Evolutionary conservation across 2,888 invertebrate genomes (phyloP).

Genomic region (Lutraria lutraria): DNA sequence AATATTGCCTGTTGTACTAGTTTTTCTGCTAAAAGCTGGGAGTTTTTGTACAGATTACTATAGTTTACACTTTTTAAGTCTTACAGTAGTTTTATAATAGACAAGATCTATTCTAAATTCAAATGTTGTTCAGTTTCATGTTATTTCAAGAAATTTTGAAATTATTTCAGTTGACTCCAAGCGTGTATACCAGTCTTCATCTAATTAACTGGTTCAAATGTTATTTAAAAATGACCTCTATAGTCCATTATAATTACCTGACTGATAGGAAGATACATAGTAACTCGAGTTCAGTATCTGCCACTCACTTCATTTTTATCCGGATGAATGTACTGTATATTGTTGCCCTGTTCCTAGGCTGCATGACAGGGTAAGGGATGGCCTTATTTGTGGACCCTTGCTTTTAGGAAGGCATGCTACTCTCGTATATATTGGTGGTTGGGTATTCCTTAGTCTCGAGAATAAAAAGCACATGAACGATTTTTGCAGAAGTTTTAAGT

Average conservation of each 20-base stretch:
- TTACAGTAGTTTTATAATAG: no score
- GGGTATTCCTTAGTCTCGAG: conserved; percentile 17
- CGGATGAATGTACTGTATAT: conserved; percentile 41
- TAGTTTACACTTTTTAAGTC: no score
- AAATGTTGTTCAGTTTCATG: no score
- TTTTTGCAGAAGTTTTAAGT: background rate
- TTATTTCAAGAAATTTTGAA: no score
- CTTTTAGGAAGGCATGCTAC: conserved; percentile 45
- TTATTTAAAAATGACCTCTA: no score
- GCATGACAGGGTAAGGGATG: conserved; percentile 45
- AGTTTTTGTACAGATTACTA: no score
- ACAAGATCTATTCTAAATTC: no score
- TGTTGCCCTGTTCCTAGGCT: conserved; percentile 50
- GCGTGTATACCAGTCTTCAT: no score
- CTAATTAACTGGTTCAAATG: no score
- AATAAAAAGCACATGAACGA: conserved; percentile 24
- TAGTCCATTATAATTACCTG: background rate
- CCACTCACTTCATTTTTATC: conserved; percentile 23
- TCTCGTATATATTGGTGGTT: conserved; percentile 39
- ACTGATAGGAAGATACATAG: background rate
- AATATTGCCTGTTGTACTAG: no score
- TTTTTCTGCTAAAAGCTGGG: no score
- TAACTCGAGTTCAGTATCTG: background rate
- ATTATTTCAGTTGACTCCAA: no score
- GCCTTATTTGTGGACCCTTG: conserved; percentile 43